Base-by-base conservation (phyloP, 2,113 vertebrate genomes). In the Serinus canaria region DNA sequence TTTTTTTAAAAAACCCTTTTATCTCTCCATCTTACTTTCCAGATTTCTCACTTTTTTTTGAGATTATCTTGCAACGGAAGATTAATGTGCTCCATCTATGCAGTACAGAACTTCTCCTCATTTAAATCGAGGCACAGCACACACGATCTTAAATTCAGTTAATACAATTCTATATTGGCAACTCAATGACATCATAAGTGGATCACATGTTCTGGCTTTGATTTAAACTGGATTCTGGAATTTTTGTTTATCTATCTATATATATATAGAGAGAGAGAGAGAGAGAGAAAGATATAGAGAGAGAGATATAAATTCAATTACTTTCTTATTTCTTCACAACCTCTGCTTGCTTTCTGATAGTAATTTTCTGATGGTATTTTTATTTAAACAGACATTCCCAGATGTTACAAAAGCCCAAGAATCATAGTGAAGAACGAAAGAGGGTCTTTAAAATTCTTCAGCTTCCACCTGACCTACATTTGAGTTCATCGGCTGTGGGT, bases 391-490 rank as follows among this genome's bases (percentile, higher is more conserved):
- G 60, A 70, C 10, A 74, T 82, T 95, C 91, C 75, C 73, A 27
- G 25, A 28, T 43, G 58, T 33, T 60, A 82, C 8, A 86, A 56
- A 37, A 30, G 2, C 2, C 2, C 31, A 27, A 47, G 58, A 79
- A 88, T 28, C 33, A 53, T 5, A 50, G 30, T 27, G 8, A 79
- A 50, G 70, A 27, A 89, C 83, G 39, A 46, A 81, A 33, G 74
- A 44, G 7, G 89, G 60, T 85, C 76, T 95, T 96, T 74, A 68
- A 87, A 93, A 95, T 78, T 87, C 67, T 84, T 73, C 37, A 44
- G 66, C 31, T 94, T 93, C 90, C 74, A 93, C 85, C 9, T 93
- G 77, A 96, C 91, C 92, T 95, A 83, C 53, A 95, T 96, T 87
- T 10, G 7, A 93, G 33, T 79, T 91, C 47, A 37, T 95, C 47